phyloP scores from a whole-genome alignment of 2,888 invertebrate genomes.

The Ctena decussata region DNA sequence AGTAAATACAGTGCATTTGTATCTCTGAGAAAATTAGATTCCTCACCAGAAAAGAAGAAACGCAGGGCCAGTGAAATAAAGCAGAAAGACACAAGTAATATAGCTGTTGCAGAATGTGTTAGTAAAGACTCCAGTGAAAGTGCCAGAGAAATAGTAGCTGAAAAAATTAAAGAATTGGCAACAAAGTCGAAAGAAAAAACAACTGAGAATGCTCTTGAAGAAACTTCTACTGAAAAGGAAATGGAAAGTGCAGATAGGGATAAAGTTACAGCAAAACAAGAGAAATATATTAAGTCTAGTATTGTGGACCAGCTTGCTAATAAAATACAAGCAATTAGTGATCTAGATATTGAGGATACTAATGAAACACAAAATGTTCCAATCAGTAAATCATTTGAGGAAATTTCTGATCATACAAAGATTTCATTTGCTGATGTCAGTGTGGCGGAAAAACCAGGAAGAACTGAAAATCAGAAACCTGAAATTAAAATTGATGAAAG shows the following conservation, averaged over 20 bases:
- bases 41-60: constrained; percentile 16
- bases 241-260: background rate
- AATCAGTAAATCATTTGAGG: background rate
- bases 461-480: background rate
- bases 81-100: background rate
- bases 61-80: background rate
- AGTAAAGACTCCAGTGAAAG: background rate
- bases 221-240: background rate
- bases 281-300: constrained; percentile 1
- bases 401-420: background rate
- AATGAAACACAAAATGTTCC: background rate
- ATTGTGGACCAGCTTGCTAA: constrained; percentile 53
- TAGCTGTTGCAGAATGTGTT: background rate
- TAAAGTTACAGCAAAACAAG: background rate
- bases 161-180: background rate
- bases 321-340: constrained; percentile 33
- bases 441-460: background rate
- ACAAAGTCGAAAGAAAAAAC: background rate
- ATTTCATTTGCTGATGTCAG: background rate
- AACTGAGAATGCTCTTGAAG: background rate
- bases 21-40: constrained; percentile 44
- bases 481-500: background rate
- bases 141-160: background rate
- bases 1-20: constrained; percentile 78
- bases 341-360: background rate